Evolutionary conservation across 2,888 invertebrate species (phyloP), one percentile per base, ranked within the genome.

Genomic region (Diplazon laetatorius): DNA sequence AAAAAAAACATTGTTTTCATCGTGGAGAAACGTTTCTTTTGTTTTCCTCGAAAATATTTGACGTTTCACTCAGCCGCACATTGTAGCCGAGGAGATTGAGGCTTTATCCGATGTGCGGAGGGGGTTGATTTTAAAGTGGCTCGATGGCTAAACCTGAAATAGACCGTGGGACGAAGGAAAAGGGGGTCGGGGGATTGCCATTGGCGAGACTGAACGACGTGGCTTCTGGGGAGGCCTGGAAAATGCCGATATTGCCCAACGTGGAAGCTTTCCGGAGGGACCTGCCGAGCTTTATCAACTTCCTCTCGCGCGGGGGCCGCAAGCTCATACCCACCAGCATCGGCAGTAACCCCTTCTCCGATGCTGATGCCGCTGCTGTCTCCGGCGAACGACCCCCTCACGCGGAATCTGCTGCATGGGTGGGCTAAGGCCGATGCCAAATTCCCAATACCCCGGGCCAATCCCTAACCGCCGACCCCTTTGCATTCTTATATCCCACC

Each of bases 281-380:
- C 68, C 74, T 52, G 59, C 55, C 55, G 74, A 72, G 75, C 78
- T 78, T 78, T 75, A 78, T 78, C 78, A 78, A 78, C 78, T 72
- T 78, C 66, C 74, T 78, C 62, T 63, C 44, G 63, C 52, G 60
- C 55, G 35, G 35, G 75, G n/a, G n/a, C n/a, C 39, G 37, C 71
- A 50, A 75, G 75, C 71, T 62, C 71, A 57, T 78, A 65, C 65
- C 42, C 55, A 30, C 35, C 39, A 14, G 3, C 60, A 57, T 68
- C 39, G 37, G 60, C 37, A 46, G 57, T 14, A 35, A 55, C 59
- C 46, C 37, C 57, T 35, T 63, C 55, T 57, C 37, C 18, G 44
- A n/a, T n/a, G n/a, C 60, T 42, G 50, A 16, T 68, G 50, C 55
- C 48, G 39, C 25, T 52, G 50, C 37, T 14, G 44, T 63, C 63